phyloP scores from a whole-genome alignment of 2,797 vertebrate genomes.

The Taenioides sp. region DNA sequence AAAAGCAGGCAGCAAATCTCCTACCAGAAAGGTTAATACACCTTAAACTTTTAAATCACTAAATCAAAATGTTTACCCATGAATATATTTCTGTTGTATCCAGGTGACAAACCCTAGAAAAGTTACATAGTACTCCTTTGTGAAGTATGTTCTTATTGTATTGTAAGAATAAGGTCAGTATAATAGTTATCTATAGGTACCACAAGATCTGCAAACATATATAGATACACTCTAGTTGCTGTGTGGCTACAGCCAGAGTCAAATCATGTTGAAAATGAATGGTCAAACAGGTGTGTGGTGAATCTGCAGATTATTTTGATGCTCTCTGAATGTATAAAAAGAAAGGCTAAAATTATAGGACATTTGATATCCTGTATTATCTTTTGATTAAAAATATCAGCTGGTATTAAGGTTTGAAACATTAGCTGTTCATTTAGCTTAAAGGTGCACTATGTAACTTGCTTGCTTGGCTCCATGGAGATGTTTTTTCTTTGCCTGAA shows the following conservation, averaged over 20 bases:
- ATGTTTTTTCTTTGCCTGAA: too few species aligned
- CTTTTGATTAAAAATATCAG: background rate
- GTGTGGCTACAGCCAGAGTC: background rate
- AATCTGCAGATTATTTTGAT: slow-evolving; percentile 5
- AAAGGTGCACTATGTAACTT: too few species aligned
- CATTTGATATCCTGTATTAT: background rate
- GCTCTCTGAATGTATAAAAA: slow-evolving; percentile 20
- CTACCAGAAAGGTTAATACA: too few species aligned
- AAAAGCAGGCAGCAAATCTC: too few species aligned
- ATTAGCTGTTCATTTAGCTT: background rate
- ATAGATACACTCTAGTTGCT: background rate
- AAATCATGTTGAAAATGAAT: slow-evolving; percentile 31
- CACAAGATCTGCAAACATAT: background rate
- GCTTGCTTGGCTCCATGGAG: too few species aligned
- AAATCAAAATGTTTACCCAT: too few species aligned
- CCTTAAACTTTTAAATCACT: too few species aligned
- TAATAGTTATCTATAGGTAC: background rate
- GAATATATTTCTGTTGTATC: too few species aligned
- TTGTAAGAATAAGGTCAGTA: background rate
- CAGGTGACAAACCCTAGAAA: too few species aligned
- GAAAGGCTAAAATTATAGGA: slow-evolving; percentile 10
- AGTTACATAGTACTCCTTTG: background rate
- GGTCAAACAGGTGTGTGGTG: slow-evolving; percentile 45
- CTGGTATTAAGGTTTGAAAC: background rate
- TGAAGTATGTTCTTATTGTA: background rate